Evolutionary conservation across 2,113 vertebrate genomes (phyloP).

Genomic region (Microtus oregoni): DNA sequence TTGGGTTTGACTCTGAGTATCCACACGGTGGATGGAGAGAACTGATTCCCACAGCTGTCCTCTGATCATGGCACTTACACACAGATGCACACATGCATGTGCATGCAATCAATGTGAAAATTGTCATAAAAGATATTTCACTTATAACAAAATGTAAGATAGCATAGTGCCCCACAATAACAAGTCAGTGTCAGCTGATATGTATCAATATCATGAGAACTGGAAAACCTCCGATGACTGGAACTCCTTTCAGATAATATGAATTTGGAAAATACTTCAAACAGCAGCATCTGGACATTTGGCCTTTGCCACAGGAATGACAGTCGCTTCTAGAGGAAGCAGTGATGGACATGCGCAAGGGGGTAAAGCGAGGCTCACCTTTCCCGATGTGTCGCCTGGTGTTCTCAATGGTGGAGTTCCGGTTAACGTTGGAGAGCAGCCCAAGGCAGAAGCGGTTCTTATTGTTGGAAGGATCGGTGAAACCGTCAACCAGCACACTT

Average conservation of each 20-base stretch:
- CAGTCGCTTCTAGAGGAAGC: neutral
- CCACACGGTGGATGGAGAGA: neutral
- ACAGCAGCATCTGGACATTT: neutral
- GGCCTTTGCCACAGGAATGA: neutral
- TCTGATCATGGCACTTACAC: neutral
- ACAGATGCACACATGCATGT: neutral
- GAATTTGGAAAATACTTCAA: constrained; percentile 57
- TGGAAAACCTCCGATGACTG: neutral
- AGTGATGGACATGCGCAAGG: neutral
- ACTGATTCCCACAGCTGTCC: neutral
- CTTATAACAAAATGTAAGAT: neutral
- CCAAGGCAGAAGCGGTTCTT: constrained; percentile 99
- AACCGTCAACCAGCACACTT: constrained; percentile 97
- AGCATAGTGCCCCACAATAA: neutral
- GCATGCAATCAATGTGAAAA: neutral
- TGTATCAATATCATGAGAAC: neutral
- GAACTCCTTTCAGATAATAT: constrained; percentile 63
- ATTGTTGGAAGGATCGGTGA: constrained; percentile 99
- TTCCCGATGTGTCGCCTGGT: constrained; percentile 98
- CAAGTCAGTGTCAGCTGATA: constrained; percentile 38
- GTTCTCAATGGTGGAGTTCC: constrained; percentile 99
- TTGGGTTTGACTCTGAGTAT: neutral
- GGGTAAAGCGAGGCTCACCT: constrained; percentile 85
- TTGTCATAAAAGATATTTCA: neutral
- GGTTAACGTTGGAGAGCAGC: constrained; percentile 98